These are phyloP conservation scores for Hippocampus mohnikei DNA, from an alignment of 2,113 vertebrate species.

Conservation along the genomic window DNA sequence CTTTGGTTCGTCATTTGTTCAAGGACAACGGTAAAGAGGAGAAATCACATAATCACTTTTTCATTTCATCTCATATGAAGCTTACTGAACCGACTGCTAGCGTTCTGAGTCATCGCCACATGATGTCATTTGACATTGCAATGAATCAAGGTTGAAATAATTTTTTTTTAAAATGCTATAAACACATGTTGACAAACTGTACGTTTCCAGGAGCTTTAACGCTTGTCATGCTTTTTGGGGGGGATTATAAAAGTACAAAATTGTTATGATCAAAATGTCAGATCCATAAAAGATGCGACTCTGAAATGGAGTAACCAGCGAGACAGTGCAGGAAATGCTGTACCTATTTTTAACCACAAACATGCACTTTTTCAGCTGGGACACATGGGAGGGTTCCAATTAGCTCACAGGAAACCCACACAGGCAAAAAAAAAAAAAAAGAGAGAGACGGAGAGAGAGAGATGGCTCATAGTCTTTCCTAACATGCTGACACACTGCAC, in stretches of 20 bases:
- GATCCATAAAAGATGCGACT: neutral
- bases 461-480: constrained; percentile 64
- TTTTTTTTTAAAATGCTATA: neutral
- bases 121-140: neutral
- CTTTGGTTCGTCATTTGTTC: neutral
- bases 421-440: constrained; percentile 72
- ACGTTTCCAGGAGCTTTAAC: neutral
- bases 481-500: constrained; percentile 41
- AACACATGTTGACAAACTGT: neutral
- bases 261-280: constrained; percentile 7
- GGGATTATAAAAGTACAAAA: neutral
- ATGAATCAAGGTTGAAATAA: neutral
- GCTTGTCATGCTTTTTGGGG: neutral
- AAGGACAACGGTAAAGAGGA: neutral
- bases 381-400: constrained; percentile 72
- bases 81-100: neutral
- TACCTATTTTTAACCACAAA: constrained; percentile 71
- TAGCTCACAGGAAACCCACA: constrained; percentile 70
- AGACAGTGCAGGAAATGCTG: constrained; percentile 65
- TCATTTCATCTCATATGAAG: neutral
- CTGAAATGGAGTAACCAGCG: constrained; percentile 2
- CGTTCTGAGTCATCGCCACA: neutral
- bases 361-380: constrained; percentile 60
- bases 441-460: neutral
- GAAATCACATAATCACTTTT: neutral